A percentile compares a stretch with the other conserved stretches of the same genome.
Conservation (phyloP, 2,797 vertebrate genomes). For the Coranthus polyacanthus region DNA sequence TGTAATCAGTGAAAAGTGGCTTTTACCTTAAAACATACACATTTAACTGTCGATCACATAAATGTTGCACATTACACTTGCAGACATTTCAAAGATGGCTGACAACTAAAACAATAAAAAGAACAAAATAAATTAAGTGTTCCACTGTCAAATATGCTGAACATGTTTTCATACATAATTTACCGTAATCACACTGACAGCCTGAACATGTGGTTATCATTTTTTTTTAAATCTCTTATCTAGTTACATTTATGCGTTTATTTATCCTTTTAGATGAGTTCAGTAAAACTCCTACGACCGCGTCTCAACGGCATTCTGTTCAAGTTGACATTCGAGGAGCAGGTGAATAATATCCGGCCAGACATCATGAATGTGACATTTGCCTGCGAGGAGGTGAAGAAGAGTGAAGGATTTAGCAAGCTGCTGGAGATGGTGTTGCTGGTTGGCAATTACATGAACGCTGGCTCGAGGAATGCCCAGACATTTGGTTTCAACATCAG, state of each 20-base stretch:
- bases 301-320: constrained; percentile 95
- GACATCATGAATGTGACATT: constrained; percentile 96
- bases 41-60: neutral
- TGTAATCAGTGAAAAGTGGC: neutral
- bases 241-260: neutral
- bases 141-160: neutral
- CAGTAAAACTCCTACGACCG: constrained; percentile 92
- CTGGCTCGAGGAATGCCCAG: constrained; percentile 96
- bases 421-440: constrained; percentile 92
- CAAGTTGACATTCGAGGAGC: constrained; percentile 96
- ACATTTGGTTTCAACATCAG: constrained; percentile 96
- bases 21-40: neutral
- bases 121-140: neutral
- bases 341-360: constrained; percentile 95
- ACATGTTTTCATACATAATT: neutral
- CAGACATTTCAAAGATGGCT: neutral
- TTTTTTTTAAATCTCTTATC: neutral
- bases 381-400: constrained; percentile 97
- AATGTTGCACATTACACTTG: neutral
- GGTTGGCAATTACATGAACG: constrained; percentile 98
- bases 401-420: constrained; percentile 92
- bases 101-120: too few species aligned
- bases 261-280: constrained; percentile 90
- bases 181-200: neutral
- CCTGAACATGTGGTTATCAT: neutral